Conservation (phyloP, 1,140 invertebrate genomes). For the Alviniconcha marisindica region DNA sequence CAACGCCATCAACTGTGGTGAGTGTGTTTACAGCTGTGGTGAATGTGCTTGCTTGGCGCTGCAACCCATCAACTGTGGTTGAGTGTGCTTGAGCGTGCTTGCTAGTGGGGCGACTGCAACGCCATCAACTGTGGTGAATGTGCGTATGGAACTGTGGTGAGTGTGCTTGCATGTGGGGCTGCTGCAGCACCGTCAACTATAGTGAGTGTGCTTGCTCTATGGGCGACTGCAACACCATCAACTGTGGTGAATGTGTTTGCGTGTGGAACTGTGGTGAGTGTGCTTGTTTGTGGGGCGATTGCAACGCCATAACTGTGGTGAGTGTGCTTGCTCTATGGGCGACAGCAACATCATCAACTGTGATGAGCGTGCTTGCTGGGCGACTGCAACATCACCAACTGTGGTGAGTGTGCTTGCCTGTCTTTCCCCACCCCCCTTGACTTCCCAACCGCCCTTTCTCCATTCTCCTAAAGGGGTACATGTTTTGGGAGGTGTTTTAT, state of each 20-base stretch:
- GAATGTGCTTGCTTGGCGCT: neutral
- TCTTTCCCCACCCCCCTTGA: too few relatives aligned
- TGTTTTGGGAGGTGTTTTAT: too few relatives aligned
- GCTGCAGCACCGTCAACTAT: neutral
- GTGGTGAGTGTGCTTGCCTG: neutral
- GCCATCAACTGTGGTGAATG: slow-evolving; percentile 69
- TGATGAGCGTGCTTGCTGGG: neutral
- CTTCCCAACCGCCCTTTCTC: too few relatives aligned
- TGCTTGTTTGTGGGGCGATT: neutral
- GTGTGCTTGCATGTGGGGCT: neutral
- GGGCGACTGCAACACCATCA: slow-evolving; percentile 69
- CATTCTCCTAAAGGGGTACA: too few relatives aligned
- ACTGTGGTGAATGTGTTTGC: slow-evolving; percentile 63
- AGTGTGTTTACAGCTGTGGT: neutral
- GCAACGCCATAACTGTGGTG: neutral
- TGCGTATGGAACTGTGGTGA: neutral
- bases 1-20: neutral
- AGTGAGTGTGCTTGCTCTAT: neutral
- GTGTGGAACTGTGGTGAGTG: neutral
- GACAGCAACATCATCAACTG: slow-evolving; percentile 29
- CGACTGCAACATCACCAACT: too few relatives aligned
- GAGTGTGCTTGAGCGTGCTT: too few relatives aligned
- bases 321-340: neutral
- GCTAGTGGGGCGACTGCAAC: slow-evolving; percentile 71
- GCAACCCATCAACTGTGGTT: neutral